phyloP scores from a whole-genome alignment of 2,797 vertebrate genomes.

The Acanthis flammea region DNA sequence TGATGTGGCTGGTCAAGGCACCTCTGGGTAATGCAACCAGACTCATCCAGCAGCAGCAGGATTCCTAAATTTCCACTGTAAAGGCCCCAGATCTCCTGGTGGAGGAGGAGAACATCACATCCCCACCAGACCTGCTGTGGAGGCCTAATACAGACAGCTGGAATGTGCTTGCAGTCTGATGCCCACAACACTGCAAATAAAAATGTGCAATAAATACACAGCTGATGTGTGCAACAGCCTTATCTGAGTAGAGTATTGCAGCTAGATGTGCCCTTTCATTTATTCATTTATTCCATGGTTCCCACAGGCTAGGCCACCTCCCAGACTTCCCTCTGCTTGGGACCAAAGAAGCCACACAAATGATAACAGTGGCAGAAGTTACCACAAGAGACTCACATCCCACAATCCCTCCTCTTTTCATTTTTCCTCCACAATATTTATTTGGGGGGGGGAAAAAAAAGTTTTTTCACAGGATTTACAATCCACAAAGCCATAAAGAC shows the following conservation, averaged over 20 bases:
- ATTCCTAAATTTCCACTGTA: neutral
- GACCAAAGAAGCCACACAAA: neutral
- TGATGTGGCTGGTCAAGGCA: neutral
- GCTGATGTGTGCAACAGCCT: neutral
- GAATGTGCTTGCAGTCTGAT: neutral
- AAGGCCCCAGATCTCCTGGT: neutral
- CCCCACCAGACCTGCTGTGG: neutral
- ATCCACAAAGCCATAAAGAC: conserved; percentile 6
- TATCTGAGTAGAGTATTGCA: neutral
- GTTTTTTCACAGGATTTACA: neutral
- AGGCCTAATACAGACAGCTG: neutral
- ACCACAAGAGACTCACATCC: neutral
- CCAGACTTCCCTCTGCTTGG: neutral
- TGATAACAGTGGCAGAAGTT: neutral
- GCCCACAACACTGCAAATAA: neutral
- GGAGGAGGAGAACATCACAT: neutral
- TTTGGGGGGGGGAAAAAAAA: neutral
- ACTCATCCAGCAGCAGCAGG: neutral
- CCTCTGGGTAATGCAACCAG: neutral
- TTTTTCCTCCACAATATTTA: neutral
- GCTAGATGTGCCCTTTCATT: neutral
- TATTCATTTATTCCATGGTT: neutral
- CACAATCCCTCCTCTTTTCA: neutral
- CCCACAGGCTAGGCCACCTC: neutral
- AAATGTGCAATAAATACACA: neutral